These are phyloP conservation scores for Hylyphantes graminicola DNA, from an alignment of 1,140 invertebrate species.

Conservation along the genomic window DNA sequence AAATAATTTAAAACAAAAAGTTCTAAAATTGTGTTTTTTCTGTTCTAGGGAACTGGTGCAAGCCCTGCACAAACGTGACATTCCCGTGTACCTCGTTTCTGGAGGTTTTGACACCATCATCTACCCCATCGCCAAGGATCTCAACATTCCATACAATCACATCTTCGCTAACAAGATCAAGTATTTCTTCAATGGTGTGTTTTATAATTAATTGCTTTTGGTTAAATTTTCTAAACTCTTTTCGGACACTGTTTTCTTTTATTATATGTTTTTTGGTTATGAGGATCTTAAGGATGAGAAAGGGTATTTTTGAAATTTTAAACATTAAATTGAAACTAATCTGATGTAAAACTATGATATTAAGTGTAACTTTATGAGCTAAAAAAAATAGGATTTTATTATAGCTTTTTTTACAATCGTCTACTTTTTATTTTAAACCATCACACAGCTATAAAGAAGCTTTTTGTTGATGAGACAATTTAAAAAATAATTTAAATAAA, in stretches of 20 bases:
- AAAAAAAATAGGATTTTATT: no score
- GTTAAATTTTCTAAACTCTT: no score
- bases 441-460: no score
- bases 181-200: slow-evolving; percentile 85
- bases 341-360: no score
- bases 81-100: slow-evolving; percentile 90
- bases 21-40: neutral
- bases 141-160: slow-evolving; percentile 83
- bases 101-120: slow-evolving; percentile 94
- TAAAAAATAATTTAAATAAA: no score
- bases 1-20: no score
- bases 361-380: no score
- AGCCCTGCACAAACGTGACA: slow-evolving; percentile 78
- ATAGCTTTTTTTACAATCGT: no score
- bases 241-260: no score
- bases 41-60: slow-evolving; percentile 80
- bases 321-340: neutral
- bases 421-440: no score
- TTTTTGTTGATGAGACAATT: no score
- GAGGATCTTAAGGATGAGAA: neutral
- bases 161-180: slow-evolving; percentile 92
- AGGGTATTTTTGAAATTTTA: neutral
- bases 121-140: slow-evolving; percentile 81
- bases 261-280: neutral
- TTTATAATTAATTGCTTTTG: neutral